A percentile compares a stretch with the other conserved stretches of the same genome.
Evolutionary conservation across 1,140 invertebrate species (phyloP).

Genomic region (Glossosoma conforme): DNA sequence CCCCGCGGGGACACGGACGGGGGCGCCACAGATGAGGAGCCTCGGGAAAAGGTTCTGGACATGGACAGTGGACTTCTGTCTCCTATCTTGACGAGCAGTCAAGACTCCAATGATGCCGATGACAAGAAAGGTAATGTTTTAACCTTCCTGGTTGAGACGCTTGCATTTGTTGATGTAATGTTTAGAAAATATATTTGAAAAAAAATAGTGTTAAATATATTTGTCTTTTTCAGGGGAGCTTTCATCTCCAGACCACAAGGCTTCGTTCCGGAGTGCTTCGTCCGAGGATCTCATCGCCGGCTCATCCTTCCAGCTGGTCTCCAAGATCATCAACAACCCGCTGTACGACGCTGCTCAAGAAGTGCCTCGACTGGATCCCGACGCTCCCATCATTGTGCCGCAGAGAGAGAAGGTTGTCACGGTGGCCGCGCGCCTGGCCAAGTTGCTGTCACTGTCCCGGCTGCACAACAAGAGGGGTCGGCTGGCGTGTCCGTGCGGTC

Average conservation of each 20-base stretch:
- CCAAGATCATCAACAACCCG: conserved; percentile 28
- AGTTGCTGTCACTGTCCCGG: conserved; percentile 58
- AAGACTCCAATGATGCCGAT: conserved; percentile 45
- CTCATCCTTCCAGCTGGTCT: conserved; percentile 17
- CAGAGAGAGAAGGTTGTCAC: conserved; percentile 21
- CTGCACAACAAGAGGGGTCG: conserved; percentile 38
- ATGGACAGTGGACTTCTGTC: conserved; percentile 43
- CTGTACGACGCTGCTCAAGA: too few relatives aligned
- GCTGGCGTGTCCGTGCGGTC: conserved; percentile 48
- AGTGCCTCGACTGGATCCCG: too few relatives aligned
- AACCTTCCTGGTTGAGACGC: neutral
- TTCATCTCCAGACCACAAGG: conserved; percentile 23
- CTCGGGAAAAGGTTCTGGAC: conserved; percentile 36
- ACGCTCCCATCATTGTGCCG: conserved; percentile 6
- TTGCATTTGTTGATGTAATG: neutral
- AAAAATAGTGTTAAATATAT: neutral
- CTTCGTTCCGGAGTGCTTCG: neutral
- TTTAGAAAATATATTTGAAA: neutral
- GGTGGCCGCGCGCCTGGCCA: conserved; percentile 46
- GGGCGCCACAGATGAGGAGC: conserved; percentile 13
- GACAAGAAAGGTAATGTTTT: conserved; percentile 38
- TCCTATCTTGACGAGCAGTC: conserved; percentile 36
- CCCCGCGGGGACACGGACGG: neutral
- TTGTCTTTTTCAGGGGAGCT: neutral
- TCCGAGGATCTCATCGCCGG: conserved; percentile 13